These are phyloP conservation scores for Phenganax marumi DNA, from an alignment of 92 coral and sea anemone species.

Conservation along the genomic window DNA sequence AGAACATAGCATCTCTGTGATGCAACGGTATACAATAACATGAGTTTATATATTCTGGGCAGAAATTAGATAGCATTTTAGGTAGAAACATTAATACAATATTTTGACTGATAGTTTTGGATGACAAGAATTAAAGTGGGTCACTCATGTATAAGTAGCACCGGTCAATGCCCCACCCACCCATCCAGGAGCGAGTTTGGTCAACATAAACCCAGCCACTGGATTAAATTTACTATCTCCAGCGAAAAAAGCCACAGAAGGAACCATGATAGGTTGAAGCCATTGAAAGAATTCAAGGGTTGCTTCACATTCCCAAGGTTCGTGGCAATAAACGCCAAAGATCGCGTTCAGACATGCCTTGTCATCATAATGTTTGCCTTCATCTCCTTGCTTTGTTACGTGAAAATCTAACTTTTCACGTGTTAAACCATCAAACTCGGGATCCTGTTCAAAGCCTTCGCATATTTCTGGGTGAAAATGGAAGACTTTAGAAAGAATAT, in stretches of 20 bases:
- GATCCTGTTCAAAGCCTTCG: neutral
- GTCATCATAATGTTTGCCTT: neutral
- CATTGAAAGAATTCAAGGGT: neutral
- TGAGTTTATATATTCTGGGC: too few relatives aligned
- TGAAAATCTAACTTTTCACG: slow-evolving; percentile 10
- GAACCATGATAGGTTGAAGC: slow-evolving; percentile 18
- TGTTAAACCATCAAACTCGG: neutral
- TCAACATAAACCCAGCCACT: slow-evolving; percentile 7
- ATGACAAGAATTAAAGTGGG: too few relatives aligned
- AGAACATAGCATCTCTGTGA: too few relatives aligned
- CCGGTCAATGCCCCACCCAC: slow-evolving; percentile 25
- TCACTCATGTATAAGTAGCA: neutral
- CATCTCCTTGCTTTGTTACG: neutral
- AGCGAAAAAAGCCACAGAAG: neutral
- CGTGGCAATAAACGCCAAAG: neutral
- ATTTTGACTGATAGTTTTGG: too few relatives aligned
- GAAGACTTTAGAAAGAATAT: neutral
- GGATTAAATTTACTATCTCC: slow-evolving; percentile 15
- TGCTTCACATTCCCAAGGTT: neutral
- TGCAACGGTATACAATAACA: too few relatives aligned
- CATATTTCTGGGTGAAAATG: slow-evolving; percentile 21
- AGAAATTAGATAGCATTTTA: too few relatives aligned
- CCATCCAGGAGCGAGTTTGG: slow-evolving; percentile 31
- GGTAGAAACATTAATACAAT: too few relatives aligned
- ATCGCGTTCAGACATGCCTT: neutral